phyloP scores from a whole-genome alignment of 2,888 invertebrate species.

The Meta bourneti region DNA sequence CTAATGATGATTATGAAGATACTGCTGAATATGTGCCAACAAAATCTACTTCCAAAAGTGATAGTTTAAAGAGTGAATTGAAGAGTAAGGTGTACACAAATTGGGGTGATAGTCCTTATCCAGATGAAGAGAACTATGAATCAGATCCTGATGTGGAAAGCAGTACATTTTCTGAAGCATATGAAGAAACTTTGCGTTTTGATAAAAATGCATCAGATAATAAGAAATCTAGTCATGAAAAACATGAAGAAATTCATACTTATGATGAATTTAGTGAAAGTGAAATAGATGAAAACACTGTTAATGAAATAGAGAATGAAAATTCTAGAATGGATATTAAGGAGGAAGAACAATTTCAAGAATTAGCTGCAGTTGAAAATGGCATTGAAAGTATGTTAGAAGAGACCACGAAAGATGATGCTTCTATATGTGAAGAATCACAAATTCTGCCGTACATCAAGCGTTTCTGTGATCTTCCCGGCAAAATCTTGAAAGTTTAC shows the following conservation, averaged over 20 bases:
- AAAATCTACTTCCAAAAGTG: not conserved
- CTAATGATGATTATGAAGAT: not conserved
- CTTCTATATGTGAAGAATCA: not conserved
- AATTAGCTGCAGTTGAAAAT: not conserved
- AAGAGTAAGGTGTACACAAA: not conserved
- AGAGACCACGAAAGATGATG: not conserved
- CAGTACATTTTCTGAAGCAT: not conserved
- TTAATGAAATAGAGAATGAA: not conserved
- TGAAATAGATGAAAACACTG: conserved; percentile 3
- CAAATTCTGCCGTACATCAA: conserved; percentile 16
- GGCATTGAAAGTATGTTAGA: not conserved
- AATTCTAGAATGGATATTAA: not conserved
- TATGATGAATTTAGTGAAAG: conserved; percentile 30
- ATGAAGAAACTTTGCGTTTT: not conserved
- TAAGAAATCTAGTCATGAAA: not conserved
- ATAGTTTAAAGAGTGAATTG: not conserved
- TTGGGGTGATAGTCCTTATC: conserved; percentile 68
- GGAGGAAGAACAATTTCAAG: not conserved
- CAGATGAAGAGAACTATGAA: conserved; percentile 36
- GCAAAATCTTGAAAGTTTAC: conserved; percentile 38
- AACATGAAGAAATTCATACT: not conserved
- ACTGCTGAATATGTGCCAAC: not conserved
- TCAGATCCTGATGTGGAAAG: not conserved
- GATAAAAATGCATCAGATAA: not conserved
- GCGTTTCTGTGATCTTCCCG: conserved; percentile 27